Conservation (phyloP, 2,113 vertebrate genomes). For the Microtus richardsoni region DNA sequence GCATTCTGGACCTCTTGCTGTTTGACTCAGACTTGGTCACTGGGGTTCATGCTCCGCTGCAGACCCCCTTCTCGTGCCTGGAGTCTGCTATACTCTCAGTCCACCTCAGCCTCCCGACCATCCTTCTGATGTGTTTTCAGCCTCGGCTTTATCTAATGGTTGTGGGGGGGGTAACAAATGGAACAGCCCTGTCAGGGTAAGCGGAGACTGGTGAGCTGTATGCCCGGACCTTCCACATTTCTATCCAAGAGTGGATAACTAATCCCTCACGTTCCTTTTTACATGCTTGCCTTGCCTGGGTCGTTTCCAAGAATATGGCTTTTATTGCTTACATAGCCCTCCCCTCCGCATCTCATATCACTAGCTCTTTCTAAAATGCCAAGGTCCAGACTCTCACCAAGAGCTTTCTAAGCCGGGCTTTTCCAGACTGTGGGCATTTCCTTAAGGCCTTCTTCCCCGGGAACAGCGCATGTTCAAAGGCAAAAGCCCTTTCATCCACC, state of each 20-base stretch:
- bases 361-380: slow-evolving; percentile 32
- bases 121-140: background rate
- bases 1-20: background rate
- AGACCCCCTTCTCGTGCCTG: background rate
- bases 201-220: slow-evolving; percentile 43
- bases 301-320: slow-evolving; percentile 47
- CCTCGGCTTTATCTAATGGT: slow-evolving; percentile 40
- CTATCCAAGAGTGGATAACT: background rate
- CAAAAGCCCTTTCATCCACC: background rate
- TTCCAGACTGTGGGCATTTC: background rate
- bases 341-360: slow-evolving; percentile 11
- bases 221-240: slow-evolving; percentile 11
- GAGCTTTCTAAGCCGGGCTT: background rate
- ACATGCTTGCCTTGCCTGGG: background rate
- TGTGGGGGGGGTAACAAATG: background rate
- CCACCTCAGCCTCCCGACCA: background rate
- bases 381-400: slow-evolving; percentile 42
- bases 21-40: background rate
- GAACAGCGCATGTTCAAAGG: background rate
- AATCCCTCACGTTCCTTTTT: background rate
- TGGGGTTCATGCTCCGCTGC: background rate
- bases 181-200: background rate
- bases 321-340: slow-evolving; percentile 3
- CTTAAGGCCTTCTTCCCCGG: background rate
- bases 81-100: background rate